Conservation (phyloP, 2,797 vertebrate species). For the Cuculus canorus region DNA sequence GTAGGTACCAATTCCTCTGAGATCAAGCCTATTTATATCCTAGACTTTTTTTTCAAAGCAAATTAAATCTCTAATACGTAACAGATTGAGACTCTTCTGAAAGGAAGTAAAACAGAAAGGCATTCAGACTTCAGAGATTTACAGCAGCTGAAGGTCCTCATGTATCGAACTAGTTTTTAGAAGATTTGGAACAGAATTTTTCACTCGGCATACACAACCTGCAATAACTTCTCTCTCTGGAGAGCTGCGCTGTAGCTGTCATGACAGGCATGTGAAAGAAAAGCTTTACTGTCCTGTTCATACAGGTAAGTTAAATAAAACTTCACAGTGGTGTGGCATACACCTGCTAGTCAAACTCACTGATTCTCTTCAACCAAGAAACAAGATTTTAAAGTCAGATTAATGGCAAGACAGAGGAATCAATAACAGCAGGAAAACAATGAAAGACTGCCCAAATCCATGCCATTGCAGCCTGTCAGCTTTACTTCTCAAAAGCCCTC, state of each 20-base stretch:
- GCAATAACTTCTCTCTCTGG: not conserved
- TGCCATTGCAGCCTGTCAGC: not conserved
- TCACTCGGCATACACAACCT: not conserved
- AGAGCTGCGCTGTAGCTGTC: not conserved
- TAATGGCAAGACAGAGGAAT: not conserved
- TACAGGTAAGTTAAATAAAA: not conserved
- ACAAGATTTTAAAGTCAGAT: not conserved
- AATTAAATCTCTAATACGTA: not conserved
- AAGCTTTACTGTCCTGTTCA: not conserved
- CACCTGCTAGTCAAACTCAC: not conserved
- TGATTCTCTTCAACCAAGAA: not conserved
- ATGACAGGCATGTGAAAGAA: not conserved
- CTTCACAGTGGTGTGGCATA: not conserved
- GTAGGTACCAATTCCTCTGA: not conserved
- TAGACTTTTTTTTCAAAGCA: not conserved
- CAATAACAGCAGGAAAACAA: not conserved
- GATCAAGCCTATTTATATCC: not conserved
- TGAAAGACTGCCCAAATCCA: not conserved
- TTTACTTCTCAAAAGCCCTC: not conserved
- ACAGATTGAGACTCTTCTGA: not conserved
- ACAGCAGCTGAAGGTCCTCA: not conserved
- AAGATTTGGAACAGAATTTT: not conserved
- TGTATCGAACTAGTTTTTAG: not conserved
- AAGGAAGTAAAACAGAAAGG: not conserved
- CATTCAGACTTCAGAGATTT: not conserved